These are phyloP conservation scores for Pseudorhombus dupliciocellatus DNA, from an alignment of 2,113 vertebrate species.

Conservation along the genomic window DNA sequence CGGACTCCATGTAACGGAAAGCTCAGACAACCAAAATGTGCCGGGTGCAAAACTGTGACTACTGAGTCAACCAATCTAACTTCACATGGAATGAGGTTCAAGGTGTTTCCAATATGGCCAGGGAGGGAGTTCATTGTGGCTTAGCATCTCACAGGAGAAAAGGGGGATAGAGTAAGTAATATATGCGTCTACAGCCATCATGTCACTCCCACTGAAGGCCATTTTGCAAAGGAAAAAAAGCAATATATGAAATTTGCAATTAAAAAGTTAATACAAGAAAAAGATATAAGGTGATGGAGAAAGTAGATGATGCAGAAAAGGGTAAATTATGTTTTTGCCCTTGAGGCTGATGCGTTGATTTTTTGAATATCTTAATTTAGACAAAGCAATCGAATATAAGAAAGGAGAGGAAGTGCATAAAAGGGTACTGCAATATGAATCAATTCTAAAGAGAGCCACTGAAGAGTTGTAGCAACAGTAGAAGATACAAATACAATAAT, in stretches of 20 bases:
- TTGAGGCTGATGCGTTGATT: background rate
- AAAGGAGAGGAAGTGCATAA: background rate
- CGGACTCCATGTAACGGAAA: background rate
- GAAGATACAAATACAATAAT: background rate
- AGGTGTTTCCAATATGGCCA: background rate
- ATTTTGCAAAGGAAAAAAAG: background rate
- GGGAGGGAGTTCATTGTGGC: background rate
- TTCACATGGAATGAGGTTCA: background rate
- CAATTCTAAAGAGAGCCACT: background rate
- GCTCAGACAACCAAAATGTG: background rate
- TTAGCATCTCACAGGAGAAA: background rate
- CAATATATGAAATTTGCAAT: background rate
- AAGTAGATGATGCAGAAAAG: background rate
- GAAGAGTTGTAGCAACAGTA: background rate
- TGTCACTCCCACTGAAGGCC: background rate
- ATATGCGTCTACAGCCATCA: background rate
- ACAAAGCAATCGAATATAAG: background rate
- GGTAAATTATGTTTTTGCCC: background rate
- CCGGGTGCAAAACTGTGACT: background rate
- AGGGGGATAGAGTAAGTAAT: background rate
- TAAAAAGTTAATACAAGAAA: background rate
- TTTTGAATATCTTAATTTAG: background rate
- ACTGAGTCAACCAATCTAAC: background rate
- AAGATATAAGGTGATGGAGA: background rate
- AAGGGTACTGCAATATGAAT: background rate